Percentiles rank a stretch among this genome's conserved stretches.
These are phyloP conservation scores for Melierax canorus DNA, from an alignment of 2,113 vertebrate genomes.

Conservation along the genomic window DNA sequence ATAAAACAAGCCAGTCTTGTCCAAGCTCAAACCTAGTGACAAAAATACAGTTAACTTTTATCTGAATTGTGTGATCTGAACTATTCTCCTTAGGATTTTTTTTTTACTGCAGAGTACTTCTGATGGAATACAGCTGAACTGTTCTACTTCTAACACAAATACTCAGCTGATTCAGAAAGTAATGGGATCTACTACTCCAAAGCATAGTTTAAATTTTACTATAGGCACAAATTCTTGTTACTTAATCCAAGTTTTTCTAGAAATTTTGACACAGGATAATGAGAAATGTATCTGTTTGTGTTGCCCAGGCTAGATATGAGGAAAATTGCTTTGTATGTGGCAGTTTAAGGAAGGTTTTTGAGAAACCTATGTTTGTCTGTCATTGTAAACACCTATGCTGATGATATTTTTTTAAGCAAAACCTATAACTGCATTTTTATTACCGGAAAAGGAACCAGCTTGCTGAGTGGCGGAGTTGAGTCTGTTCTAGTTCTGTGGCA, in stretches of 20 bases:
- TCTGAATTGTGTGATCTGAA: neutral
- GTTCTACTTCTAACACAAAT: neutral
- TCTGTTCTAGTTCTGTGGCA: constrained; percentile 92
- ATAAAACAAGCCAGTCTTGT: neutral
- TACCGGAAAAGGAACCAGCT: constrained; percentile 77
- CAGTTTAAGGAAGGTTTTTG: neutral
- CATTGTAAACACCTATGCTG: neutral
- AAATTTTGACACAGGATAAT: neutral
- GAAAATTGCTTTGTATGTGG: neutral
- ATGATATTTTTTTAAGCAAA: neutral
- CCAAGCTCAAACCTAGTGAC: neutral
- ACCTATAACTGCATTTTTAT: neutral
- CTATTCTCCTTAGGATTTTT: neutral
- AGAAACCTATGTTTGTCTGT: neutral
- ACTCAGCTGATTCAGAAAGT: neutral
- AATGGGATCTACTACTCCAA: neutral
- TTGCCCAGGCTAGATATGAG: neutral
- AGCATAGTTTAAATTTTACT: neutral
- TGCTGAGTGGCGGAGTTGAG: constrained; percentile 91
- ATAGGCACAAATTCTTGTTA: neutral
- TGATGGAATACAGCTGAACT: neutral
- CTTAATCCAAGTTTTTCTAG: neutral
- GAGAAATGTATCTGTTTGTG: neutral
- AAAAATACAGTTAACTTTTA: neutral
- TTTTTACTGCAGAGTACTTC: neutral